Evolutionary conservation across 2,113 vertebrate genomes (phyloP).

Genomic region (Motacilla alba): DNA sequence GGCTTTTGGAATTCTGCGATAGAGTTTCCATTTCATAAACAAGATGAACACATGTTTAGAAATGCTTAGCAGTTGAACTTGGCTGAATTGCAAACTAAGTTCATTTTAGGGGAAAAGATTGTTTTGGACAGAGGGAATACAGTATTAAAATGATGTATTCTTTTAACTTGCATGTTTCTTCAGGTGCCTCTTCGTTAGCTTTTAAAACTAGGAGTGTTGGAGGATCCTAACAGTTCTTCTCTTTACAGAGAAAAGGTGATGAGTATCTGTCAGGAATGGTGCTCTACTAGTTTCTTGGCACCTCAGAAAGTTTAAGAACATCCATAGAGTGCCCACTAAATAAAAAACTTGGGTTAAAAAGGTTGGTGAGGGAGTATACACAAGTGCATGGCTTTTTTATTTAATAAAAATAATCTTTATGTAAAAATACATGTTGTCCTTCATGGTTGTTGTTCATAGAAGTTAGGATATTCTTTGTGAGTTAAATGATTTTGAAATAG

Average conservation of each 20-base stretch:
- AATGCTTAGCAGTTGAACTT: conserved; percentile 56
- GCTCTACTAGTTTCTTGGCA: background rate
- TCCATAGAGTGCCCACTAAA: background rate
- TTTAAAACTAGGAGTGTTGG: background rate
- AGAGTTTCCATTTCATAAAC: conserved; percentile 32
- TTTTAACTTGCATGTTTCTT: background rate
- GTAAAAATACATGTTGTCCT: background rate
- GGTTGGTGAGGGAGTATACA: background rate
- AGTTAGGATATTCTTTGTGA: background rate
- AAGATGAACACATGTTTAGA: conserved; percentile 38
- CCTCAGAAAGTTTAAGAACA: background rate
- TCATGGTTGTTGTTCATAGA: background rate
- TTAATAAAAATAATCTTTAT: background rate
- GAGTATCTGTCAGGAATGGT: background rate
- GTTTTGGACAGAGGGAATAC: conserved; percentile 31
- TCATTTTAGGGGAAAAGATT: conserved; percentile 48
- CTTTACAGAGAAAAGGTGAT: background rate
- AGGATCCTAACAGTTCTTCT: background rate
- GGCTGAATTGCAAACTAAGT: conserved; percentile 35
- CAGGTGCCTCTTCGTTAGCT: background rate
- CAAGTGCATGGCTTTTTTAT: background rate
- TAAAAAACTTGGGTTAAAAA: background rate
- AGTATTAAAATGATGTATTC: background rate
- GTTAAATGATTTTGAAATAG: background rate
- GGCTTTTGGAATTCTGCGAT: background rate